Conservation (phyloP, 2,797 vertebrate genomes). For the Sylvilagus floridanus region DNA sequence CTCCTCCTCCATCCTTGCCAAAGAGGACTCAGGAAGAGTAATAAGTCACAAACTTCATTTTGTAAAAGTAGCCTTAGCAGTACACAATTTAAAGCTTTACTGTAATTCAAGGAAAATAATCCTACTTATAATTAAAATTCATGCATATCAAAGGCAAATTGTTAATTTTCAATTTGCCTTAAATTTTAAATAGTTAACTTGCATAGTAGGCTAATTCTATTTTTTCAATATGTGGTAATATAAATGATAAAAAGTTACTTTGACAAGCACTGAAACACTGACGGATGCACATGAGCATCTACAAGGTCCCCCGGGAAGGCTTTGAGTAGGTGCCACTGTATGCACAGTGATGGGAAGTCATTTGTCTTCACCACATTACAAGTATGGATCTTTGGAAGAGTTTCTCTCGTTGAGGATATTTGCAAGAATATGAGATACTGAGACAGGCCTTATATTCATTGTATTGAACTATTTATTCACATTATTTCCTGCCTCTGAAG, state of each 20-base stretch:
- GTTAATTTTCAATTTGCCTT: neutral
- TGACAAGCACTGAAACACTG: neutral
- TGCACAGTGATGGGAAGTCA: neutral
- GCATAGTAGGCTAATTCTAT: neutral
- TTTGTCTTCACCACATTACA: neutral
- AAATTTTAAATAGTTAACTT: neutral
- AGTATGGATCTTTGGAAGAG: neutral
- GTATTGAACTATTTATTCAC: neutral
- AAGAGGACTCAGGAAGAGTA: neutral
- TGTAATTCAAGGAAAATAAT: neutral
- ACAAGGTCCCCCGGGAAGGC: neutral
- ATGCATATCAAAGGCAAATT: neutral
- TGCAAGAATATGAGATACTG: neutral
- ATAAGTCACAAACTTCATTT: neutral
- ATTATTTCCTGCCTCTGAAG: neutral
- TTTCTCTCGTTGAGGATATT: neutral
- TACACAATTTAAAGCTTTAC: neutral
- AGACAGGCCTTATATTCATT: neutral
- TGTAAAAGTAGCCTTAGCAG: neutral
- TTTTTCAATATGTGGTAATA: neutral
- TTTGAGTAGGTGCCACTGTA: fast-evolving
- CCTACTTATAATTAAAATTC: neutral
- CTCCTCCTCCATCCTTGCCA: neutral
- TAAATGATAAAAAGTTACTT: neutral
- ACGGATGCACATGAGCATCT: neutral